Conservation (phyloP, 92 coral and sea anemone genomes). For the Palythoa caribaeorum region DNA sequence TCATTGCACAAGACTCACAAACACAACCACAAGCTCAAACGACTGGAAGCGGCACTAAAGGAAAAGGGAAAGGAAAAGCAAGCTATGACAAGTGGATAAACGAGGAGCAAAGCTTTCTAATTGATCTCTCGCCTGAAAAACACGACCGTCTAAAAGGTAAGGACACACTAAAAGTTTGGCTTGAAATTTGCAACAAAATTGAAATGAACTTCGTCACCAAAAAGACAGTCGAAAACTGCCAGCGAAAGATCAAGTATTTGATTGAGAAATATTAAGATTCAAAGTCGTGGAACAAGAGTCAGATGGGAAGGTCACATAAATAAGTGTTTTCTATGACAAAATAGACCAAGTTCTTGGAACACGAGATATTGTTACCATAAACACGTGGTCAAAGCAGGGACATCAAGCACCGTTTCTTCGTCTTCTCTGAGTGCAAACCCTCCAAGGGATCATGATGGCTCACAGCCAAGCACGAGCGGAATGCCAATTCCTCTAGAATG, state of each 20-base stretch:
- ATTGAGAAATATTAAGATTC: constrained; percentile 34
- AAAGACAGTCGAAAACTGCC: constrained; percentile 52
- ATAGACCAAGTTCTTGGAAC: constrained; percentile 56
- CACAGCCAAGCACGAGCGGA: constrained; percentile 8
- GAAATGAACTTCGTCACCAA: constrained; percentile 27
- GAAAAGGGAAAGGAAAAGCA: constrained; percentile 45
- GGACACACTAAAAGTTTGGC: constrained; percentile 47
- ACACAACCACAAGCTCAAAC: neutral
- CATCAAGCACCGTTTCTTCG: neutral
- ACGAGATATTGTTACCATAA: constrained; percentile 52
- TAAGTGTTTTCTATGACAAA: constrained; percentile 1
- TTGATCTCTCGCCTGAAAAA: constrained; percentile 57
- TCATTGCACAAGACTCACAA: constrained; percentile 1
- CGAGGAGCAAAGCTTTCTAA: constrained; percentile 53
- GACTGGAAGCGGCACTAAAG: constrained; percentile 22
- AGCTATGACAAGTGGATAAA: constrained; percentile 37
- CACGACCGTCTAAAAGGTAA: constrained; percentile 57
- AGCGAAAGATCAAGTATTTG: constrained; percentile 54
- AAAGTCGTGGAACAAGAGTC: constrained; percentile 54
- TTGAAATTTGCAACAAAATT: constrained; percentile 41
- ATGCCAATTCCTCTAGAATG: neutral
- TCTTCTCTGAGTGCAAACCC: neutral
- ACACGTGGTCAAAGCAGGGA: constrained; percentile 52
- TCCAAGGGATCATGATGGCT: neutral
- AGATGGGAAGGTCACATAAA: constrained; percentile 50